Evolutionary conservation across 2,797 vertebrate genomes (phyloP).

Genomic region (Iguana delicatissima): DNA sequence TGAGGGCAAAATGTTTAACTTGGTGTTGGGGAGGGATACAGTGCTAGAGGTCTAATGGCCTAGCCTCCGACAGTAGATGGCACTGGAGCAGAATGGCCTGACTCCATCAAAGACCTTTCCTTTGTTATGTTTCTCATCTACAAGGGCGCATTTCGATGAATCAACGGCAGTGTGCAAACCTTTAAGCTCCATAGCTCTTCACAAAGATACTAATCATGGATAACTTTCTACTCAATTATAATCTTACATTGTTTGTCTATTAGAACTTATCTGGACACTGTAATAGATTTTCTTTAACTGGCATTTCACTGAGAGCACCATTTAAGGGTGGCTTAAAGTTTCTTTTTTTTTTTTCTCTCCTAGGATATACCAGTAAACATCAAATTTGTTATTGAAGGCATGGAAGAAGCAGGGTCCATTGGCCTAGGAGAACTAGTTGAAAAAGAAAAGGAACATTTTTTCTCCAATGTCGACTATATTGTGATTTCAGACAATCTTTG

Average conservation of each 20-base stretch:
- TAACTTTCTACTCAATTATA: neutral
- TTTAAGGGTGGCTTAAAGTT: neutral
- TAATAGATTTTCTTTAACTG: neutral
- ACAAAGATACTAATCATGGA: neutral
- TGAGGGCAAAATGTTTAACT: too few species aligned
- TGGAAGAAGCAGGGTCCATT: constrained; percentile 92
- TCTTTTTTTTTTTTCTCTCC: neutral
- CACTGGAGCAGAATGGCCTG: neutral
- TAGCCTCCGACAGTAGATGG: too few species aligned
- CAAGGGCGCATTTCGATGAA: neutral
- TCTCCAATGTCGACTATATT: constrained; percentile 88
- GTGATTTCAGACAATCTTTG: constrained; percentile 92
- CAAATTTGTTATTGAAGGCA: constrained; percentile 93
- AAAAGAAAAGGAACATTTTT: constrained; percentile 85
- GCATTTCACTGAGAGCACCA: constrained; percentile 12
- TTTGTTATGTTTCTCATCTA: neutral
- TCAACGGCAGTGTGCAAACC: neutral
- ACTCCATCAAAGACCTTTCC: neutral
- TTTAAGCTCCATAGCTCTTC: neutral
- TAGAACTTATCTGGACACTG: neutral
- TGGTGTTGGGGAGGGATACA: too few species aligned
- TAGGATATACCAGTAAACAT: constrained; percentile 88
- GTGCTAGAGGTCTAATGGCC: too few species aligned
- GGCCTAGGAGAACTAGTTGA: constrained; percentile 86
- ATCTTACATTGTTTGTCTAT: neutral